Conservation (phyloP, 2,113 vertebrate genomes). For the Xenopus laevis region DNA sequence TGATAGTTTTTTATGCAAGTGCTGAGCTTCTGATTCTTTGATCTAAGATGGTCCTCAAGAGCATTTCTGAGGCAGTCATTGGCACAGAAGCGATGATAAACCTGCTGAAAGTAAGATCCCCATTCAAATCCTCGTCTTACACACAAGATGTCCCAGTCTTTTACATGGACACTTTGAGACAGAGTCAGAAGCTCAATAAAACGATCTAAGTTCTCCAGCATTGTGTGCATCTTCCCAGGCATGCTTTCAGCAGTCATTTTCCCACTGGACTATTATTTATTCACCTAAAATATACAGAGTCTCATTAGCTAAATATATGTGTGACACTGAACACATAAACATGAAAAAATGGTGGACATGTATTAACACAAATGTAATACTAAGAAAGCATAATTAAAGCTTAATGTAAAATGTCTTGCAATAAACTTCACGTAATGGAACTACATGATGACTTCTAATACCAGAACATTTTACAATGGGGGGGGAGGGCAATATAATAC, state of each 20-base stretch:
- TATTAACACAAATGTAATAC: too few species aligned
- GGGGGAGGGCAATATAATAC: too few species aligned
- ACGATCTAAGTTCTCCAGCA: constrained; percentile 54
- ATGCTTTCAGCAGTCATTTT: not conserved
- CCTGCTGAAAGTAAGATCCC: constrained; percentile 64
- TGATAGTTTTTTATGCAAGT: constrained; percentile 40
- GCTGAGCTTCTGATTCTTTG: constrained; percentile 51
- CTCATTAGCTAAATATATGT: not conserved
- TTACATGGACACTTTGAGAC: constrained; percentile 52
- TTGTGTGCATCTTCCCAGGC: constrained; percentile 49
- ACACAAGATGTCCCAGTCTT: constrained; percentile 57
- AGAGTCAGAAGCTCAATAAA: constrained; percentile 63
- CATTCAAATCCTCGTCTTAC: constrained; percentile 63
- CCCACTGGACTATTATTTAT: not conserved
- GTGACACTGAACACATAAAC: too few species aligned
- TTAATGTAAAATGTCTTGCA: too few species aligned
- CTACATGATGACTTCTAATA: too few species aligned
- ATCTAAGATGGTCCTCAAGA: constrained; percentile 57
- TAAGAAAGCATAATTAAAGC: too few species aligned
- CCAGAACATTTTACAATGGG: too few species aligned
- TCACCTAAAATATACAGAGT: not conserved
- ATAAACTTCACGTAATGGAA: too few species aligned
- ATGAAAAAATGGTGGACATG: too few species aligned
- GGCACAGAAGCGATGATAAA: constrained; percentile 54
- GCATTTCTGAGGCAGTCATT: constrained; percentile 45